A percentile compares a stretch with the other conserved stretches of the same genome.
Evolutionary conservation across 2,888 invertebrate genomes (phyloP).

Genomic region (Agonopterix subpropinquella): DNA sequence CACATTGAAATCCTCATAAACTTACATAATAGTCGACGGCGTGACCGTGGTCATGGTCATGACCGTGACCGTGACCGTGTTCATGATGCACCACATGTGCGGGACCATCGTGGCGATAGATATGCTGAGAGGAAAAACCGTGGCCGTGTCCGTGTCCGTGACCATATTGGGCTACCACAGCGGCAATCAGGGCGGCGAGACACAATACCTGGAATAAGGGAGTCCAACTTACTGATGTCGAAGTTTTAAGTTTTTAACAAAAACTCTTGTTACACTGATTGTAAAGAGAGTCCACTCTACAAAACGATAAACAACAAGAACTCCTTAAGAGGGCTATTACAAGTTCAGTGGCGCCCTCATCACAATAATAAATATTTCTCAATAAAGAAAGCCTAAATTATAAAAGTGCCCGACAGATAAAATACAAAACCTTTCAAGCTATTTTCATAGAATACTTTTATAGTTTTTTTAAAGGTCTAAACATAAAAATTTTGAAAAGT

Average conservation of each 20-base stretch:
- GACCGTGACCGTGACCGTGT: conserved; percentile 33
- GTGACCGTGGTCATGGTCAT: conserved; percentile 14
- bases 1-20: not conserved
- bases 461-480: too few relatives aligned
- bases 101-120: conserved; percentile 46
- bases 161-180: conserved; percentile 35
- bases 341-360: too few relatives aligned
- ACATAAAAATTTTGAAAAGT: too few relatives aligned
- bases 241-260: not conserved
- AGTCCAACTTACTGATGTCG: not conserved
- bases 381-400: too few relatives aligned
- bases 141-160: conserved; percentile 40
- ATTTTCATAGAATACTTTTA: too few relatives aligned
- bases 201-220: conserved; percentile 26
- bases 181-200: conserved; percentile 33
- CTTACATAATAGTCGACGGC: conserved; percentile 35
- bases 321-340: too few relatives aligned
- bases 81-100: conserved; percentile 36
- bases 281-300: too few relatives aligned
- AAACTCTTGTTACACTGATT: not conserved
- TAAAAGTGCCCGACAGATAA: too few relatives aligned
- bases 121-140: conserved; percentile 51
- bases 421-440: too few relatives aligned
- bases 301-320: too few relatives aligned
- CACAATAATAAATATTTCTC: too few relatives aligned